Conservation (phyloP, 2,113 vertebrate genomes). For the Ptyas mucosa region DNA sequence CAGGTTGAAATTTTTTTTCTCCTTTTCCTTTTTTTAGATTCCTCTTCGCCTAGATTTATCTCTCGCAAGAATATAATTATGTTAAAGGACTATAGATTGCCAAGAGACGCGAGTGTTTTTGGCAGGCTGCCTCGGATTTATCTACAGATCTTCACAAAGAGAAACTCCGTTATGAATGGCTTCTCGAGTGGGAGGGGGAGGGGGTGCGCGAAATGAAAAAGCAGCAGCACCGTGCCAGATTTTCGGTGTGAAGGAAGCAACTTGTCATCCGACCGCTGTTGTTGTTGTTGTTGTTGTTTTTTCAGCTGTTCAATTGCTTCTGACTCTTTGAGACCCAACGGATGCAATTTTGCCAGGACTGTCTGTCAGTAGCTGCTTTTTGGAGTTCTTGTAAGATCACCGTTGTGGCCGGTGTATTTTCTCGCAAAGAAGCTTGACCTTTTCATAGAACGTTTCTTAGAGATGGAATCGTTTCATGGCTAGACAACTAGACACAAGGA, state of each 20-base stretch:
- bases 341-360: background rate
- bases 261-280: background rate
- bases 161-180: conserved; percentile 29
- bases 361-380: background rate
- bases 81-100: conserved; percentile 62
- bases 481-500: too few species aligned
- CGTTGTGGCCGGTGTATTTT: background rate
- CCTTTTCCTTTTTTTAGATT: background rate
- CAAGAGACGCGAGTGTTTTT: conserved; percentile 51
- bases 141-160: conserved; percentile 44
- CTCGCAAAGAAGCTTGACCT: background rate
- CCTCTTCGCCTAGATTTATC: conserved; percentile 53
- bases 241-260: conserved; percentile 17
- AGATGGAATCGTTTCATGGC: background rate
- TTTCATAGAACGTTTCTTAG: background rate
- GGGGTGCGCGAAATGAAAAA: background rate
- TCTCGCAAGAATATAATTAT: conserved; percentile 64
- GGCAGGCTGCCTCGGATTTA: conserved; percentile 46
- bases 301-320: background rate
- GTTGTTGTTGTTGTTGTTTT: background rate
- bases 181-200: conserved; percentile 16
- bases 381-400: background rate
- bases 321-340: background rate
- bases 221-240: conserved; percentile 29
- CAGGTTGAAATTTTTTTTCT: background rate